Conservation (phyloP, 2,797 vertebrate species). For the Danio kyathit region DNA sequence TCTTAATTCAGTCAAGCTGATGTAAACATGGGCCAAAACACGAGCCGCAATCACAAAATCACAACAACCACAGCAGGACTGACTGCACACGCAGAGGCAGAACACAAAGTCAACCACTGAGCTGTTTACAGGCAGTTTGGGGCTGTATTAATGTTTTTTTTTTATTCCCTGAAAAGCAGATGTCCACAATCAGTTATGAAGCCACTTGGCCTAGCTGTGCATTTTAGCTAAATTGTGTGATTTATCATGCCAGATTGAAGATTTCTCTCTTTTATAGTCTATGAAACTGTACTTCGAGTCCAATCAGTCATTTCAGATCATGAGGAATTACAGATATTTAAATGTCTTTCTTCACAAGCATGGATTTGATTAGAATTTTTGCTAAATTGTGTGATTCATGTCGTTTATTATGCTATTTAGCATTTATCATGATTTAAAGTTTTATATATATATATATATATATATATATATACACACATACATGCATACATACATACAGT, state of each 20-base stretch:
- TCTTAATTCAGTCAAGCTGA: constrained; percentile 46
- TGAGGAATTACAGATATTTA: neutral
- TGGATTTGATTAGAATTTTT: too few relatives aligned
- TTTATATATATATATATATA: too few relatives aligned
- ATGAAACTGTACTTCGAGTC: neutral
- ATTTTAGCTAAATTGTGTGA: neutral
- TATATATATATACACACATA: too few relatives aligned
- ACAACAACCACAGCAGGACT: constrained; percentile 1
- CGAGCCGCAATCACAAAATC: constrained; percentile 3
- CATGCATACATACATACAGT: too few relatives aligned
- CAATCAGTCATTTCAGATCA: neutral
- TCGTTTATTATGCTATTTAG: too few relatives aligned
- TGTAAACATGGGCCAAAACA: constrained; percentile 9
- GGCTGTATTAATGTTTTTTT: neutral
- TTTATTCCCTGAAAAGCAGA: neutral
- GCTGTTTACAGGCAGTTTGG: constrained; percentile 33
- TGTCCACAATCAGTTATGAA: neutral
- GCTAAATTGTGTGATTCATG: too few relatives aligned
- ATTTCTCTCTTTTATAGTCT: neutral
- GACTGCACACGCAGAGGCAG: neutral
- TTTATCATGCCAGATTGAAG: neutral
- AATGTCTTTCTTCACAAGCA: neutral
- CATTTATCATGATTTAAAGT: too few relatives aligned
- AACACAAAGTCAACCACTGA: neutral
- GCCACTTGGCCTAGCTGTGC: neutral